Conservation (phyloP, 2,888 invertebrate species). For the Tetragonula carbonaria region DNA sequence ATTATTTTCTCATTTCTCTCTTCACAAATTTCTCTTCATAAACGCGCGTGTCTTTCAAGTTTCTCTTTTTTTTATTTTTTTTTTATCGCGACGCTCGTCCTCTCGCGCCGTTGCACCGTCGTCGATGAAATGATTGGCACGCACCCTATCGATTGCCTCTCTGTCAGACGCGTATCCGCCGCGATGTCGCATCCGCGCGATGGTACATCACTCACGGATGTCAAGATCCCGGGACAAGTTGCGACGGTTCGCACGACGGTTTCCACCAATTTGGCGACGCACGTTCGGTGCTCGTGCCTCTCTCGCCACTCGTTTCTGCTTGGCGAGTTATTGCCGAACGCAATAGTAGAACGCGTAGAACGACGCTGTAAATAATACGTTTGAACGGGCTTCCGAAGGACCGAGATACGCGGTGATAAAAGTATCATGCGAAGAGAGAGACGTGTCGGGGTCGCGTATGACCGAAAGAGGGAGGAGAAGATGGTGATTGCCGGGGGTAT, state of each 20-base stretch:
- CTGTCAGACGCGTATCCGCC: conserved; percentile 14
- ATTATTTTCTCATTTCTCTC: too few species aligned
- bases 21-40: too few species aligned
- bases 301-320: conserved; percentile 7
- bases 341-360: conserved; percentile 52
- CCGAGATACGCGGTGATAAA: conserved; percentile 59
- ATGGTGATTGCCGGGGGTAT: conserved; percentile 47
- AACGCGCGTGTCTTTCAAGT: too few species aligned
- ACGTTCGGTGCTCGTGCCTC: conserved; percentile 4
- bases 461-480: conserved; percentile 22
- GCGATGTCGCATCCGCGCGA: conserved; percentile 46
- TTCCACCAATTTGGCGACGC: conserved; percentile 74
- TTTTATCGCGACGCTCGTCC: background rate
- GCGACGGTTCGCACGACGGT: conserved; percentile 64
- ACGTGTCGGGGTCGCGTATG: conserved; percentile 39
- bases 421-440: conserved; percentile 39
- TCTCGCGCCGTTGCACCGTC: background rate
- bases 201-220: conserved; percentile 70
- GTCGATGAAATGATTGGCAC: background rate
- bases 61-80: too few species aligned
- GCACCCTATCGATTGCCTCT: conserved; percentile 34
- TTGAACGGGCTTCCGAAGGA: conserved; percentile 9
- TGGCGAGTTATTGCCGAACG: conserved; percentile 67
- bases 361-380: conserved; percentile 78
- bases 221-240: conserved; percentile 55